Conservation (phyloP, 1,140 invertebrate genomes). For the Conus ventricosus region DNA sequence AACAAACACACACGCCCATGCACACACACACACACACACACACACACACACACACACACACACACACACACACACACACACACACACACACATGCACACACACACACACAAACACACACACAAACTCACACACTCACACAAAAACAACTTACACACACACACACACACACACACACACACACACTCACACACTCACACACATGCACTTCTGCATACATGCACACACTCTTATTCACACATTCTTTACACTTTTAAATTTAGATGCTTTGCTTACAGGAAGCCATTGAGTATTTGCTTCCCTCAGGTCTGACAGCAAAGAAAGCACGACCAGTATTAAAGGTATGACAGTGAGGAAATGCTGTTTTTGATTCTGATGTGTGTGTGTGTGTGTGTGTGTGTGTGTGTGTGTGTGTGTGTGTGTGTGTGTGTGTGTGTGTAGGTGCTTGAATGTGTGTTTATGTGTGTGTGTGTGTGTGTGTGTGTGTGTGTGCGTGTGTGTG, state of each 20-base stretch:
- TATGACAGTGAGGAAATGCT: constrained; percentile 26
- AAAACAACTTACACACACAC: too few species aligned
- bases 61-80: too few species aligned
- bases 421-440: background rate
- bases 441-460: background rate
- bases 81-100: too few species aligned
- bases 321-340: constrained; percentile 89
- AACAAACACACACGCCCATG: too few species aligned
- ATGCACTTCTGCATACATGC: too few species aligned
- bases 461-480: background rate
- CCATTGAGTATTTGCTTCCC: constrained; percentile 94
- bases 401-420: constrained; percentile 7
- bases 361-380: background rate
- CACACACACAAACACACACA: too few species aligned
- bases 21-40: too few species aligned
- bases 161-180: too few species aligned
- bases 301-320: constrained; percentile 88
- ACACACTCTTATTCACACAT: background rate
- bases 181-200: too few species aligned
- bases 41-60: too few species aligned
- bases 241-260: constrained; percentile 54
- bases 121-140: too few species aligned
- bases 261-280: constrained; percentile 78
- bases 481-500: background rate
- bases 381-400: background rate